phyloP scores from a whole-genome alignment of 2,113 vertebrate genomes.

The Numenius arquata region DNA sequence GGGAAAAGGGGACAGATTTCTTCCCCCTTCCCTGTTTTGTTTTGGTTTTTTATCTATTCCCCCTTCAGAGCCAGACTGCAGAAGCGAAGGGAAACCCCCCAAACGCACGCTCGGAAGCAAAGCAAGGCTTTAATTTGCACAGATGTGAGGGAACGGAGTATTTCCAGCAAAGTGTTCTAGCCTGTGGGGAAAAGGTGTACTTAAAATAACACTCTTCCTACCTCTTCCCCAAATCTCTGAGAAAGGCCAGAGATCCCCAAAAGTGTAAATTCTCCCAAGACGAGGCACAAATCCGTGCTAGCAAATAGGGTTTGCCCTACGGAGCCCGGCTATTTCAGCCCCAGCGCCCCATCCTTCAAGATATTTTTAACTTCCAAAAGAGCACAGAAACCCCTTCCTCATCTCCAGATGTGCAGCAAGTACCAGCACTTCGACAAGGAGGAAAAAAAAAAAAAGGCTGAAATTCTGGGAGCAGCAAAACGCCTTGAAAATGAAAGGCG shows the following conservation, averaged over 20 bases:
- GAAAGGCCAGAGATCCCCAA: neutral
- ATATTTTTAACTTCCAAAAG: neutral
- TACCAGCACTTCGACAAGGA: neutral
- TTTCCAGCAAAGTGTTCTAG: neutral
- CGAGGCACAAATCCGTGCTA: neutral
- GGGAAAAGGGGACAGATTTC: neutral
- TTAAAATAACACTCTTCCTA: neutral
- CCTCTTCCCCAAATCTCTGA: neutral
- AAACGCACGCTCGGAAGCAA: neutral
- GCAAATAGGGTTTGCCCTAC: accelerated
- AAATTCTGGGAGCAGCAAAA: neutral
- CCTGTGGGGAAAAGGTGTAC: neutral
- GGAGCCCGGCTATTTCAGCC: neutral
- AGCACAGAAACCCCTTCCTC: neutral
- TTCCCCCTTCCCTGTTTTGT: neutral
- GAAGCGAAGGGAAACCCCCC: neutral
- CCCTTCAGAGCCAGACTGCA: neutral
- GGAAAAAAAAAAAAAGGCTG: neutral
- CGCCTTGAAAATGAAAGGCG: neutral
- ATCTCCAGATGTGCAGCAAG: neutral
- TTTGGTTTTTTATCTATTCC: neutral
- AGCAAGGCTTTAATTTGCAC: neutral
- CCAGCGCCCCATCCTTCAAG: neutral
- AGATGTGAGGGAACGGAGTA: neutral
- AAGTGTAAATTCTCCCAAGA: neutral